phyloP scores from a whole-genome alignment of 2,797 vertebrate genomes.

The Sebastolobus altivelis region DNA sequence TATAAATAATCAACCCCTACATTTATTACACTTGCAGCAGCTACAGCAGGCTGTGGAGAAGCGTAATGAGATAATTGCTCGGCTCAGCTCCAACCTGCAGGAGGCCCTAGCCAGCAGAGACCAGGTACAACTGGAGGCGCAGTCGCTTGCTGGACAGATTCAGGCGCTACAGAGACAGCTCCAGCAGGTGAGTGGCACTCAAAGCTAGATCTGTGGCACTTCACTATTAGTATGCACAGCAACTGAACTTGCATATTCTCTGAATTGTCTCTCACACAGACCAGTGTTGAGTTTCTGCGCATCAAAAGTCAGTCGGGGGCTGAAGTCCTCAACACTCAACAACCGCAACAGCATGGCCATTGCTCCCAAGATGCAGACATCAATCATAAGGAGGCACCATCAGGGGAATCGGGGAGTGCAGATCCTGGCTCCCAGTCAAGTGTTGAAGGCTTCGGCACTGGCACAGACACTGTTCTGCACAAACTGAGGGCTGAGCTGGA shows the following conservation, averaged over 20 bases:
- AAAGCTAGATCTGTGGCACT: slow-evolving; percentile 1
- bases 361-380: slow-evolving; percentile 61
- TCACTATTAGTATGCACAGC: neutral
- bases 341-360: slow-evolving; percentile 51
- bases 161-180: slow-evolving; percentile 87
- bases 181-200: slow-evolving; percentile 82
- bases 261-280: slow-evolving; percentile 70
- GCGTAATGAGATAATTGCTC: slow-evolving; percentile 87
- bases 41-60: slow-evolving; percentile 86
- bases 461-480: slow-evolving; percentile 48
- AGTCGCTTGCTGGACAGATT: slow-evolving; percentile 81
- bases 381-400: slow-evolving; percentile 63
- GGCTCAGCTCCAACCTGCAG: slow-evolving; percentile 86
- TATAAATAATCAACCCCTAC: neutral
- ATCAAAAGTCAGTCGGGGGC: slow-evolving; percentile 75
- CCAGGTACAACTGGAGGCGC: slow-evolving; percentile 86
- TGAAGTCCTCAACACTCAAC: slow-evolving; percentile 63
- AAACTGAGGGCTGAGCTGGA: slow-evolving; percentile 80
- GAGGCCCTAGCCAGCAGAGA: slow-evolving; percentile 81
- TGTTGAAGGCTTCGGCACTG: slow-evolving; percentile 58
- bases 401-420: slow-evolving; percentile 66
- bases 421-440: slow-evolving; percentile 35
- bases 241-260: neutral
- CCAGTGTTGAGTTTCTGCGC: slow-evolving; percentile 82
- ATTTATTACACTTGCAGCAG: slow-evolving; percentile 72